Conservation (phyloP, 2,888 invertebrate genomes). For the Hydrotaea cyrtoneurina region DNA sequence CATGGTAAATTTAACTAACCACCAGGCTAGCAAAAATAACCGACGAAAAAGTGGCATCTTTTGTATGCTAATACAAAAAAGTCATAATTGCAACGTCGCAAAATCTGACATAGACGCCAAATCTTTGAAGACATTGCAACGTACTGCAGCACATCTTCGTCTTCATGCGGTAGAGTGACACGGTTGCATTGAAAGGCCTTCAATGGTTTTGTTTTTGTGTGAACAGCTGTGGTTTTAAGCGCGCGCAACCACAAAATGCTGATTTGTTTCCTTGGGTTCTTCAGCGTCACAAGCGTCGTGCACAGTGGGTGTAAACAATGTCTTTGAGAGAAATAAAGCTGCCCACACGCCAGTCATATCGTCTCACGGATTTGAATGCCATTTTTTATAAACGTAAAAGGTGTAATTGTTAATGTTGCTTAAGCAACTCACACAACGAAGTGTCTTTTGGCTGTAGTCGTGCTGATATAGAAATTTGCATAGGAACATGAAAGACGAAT, state of each 20-base stretch:
- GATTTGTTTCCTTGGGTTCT: neutral
- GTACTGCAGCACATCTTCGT: neutral
- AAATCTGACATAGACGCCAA: neutral
- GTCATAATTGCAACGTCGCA: conserved; percentile 13
- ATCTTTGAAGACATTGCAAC: neutral
- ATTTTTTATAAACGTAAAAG: too few relatives aligned
- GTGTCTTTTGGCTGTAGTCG: too few relatives aligned
- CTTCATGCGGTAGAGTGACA: neutral
- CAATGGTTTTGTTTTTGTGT: neutral
- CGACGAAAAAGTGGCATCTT: conserved; percentile 6
- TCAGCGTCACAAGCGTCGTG: neutral
- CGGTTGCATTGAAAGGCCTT: neutral
- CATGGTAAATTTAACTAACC: neutral
- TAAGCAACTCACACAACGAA: too few relatives aligned
- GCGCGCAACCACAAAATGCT: neutral
- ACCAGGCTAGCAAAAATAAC: neutral
- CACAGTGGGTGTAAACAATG: neutral
- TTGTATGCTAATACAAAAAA: conserved; percentile 2
- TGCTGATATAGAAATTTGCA: too few relatives aligned
- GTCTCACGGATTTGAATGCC: too few relatives aligned
- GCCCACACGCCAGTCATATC: too few relatives aligned
- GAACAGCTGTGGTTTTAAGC: conserved; percentile 9
- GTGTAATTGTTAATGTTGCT: too few relatives aligned
- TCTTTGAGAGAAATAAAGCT: too few relatives aligned
- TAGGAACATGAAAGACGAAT: too few relatives aligned